Percentiles rank a stretch among this genome's conserved stretches.
phyloP scores from a whole-genome alignment of 2,113 vertebrate species.

The Delphinus delphis region DNA sequence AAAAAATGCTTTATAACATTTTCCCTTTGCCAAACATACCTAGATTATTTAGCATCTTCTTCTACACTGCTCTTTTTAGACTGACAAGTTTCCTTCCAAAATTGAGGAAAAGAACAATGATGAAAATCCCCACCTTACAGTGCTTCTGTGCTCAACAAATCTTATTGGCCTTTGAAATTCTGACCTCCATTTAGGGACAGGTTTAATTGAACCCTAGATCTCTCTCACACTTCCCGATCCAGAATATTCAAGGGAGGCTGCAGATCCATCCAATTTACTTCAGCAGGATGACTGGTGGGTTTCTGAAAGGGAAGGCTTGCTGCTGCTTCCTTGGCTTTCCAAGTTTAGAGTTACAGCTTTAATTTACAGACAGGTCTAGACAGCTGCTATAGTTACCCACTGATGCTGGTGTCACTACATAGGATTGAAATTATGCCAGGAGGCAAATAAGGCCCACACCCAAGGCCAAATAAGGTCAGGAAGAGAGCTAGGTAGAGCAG shows the following conservation, averaged over 20 bases:
- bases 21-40: neutral
- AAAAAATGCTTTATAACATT: neutral
- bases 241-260: neutral
- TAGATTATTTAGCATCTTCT: neutral
- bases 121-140: neutral
- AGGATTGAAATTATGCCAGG: neutral
- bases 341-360: neutral
- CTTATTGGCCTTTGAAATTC: slow-evolving; percentile 40
- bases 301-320: neutral
- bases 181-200: neutral
- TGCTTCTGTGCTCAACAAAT: neutral
- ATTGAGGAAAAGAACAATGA: neutral
- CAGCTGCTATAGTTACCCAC: neutral
- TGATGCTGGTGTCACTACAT: neutral
- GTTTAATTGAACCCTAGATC: neutral
- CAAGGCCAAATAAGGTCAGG: neutral
- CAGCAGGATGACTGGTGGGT: neutral
- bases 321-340: neutral
- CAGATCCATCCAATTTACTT: neutral
- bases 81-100: neutral
- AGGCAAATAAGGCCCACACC: neutral
- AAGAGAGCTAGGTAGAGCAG: neutral
- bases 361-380: neutral
- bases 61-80: neutral
- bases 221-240: neutral